These are phyloP conservation scores for Hylaea fasciaria DNA, from an alignment of 2,888 invertebrate genomes.

Conservation along the genomic window DNA sequence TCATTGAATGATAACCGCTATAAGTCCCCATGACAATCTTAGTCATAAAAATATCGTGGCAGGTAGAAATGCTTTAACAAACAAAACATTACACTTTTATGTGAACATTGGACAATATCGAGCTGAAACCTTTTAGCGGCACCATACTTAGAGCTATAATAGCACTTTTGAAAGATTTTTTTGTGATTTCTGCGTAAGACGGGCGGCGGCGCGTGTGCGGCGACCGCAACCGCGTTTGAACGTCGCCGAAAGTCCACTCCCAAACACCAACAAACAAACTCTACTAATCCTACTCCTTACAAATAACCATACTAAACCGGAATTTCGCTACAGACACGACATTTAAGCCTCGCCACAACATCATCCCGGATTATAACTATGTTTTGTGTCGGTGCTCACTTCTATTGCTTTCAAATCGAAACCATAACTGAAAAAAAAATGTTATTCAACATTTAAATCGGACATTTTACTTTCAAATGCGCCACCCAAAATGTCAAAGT, in stretches of 20 bases:
- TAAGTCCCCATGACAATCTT: slow-evolving; percentile 1
- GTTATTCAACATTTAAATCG: slow-evolving; percentile 47
- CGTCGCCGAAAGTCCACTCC: slow-evolving; percentile 55
- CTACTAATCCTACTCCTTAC: slow-evolving; percentile 75
- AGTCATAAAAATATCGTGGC: slow-evolving; percentile 19
- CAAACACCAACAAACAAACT: slow-evolving; percentile 69
- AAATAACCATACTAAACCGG: slow-evolving; percentile 72
- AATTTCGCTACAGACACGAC: slow-evolving; percentile 75
- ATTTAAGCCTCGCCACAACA: slow-evolving; percentile 73
- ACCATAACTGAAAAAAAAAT: slow-evolving; percentile 52
- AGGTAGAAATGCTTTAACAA: slow-evolving; percentile 31
- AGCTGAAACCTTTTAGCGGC: slow-evolving; percentile 46
- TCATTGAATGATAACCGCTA: slow-evolving; percentile 5
- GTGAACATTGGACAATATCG: slow-evolving; percentile 49
- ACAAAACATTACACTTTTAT: slow-evolving; percentile 44
- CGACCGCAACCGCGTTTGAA: slow-evolving; percentile 53
- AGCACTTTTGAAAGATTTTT: slow-evolving; percentile 53
- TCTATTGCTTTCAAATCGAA: slow-evolving; percentile 61
- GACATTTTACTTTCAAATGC: slow-evolving; percentile 53
- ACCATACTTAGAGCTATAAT: slow-evolving; percentile 53
- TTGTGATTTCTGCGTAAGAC: slow-evolving; percentile 68
- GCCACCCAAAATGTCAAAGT: slow-evolving; percentile 42
- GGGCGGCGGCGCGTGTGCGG: slow-evolving; percentile 55
- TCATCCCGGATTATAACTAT: slow-evolving; percentile 75
- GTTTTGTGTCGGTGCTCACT: slow-evolving; percentile 74